Evolutionary conservation across 1,140 invertebrate species (phyloP), one percentile per base, ranked within the genome.

Genomic region (Drosophila melanica): DNA sequence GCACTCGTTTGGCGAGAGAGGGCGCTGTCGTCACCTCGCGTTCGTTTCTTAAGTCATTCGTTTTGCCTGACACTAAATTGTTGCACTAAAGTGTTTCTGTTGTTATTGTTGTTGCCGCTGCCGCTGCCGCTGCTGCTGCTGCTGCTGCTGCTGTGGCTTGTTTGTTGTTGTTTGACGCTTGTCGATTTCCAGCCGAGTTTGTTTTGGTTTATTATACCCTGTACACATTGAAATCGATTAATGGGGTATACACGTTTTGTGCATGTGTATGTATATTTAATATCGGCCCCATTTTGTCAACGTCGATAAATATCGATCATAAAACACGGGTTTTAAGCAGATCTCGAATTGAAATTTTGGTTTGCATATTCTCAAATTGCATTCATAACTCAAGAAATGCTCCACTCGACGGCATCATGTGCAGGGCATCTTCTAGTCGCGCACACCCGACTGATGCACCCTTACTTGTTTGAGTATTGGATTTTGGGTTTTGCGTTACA

Each of bases 11-110:
- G 14, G 1, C 50, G 50, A 27, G 55, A 75, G 79, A 72, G 75
- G 60, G 27, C 47, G 77, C 72, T 76, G 80, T 82, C 71, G 75
- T 82, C 66, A 81, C 50, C 73, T 58, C 84, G 79, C 80, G 84
- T 89, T 89, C 85, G 79, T 89, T 89, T 77, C 84, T 80, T 89
- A 89, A 89, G 85, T 89, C 84, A 75, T 89, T 89, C 84, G 79
- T 80, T 89, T 84, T 77, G 77, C 70, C 73, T 84, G 84, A 89
- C 84, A 89, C 84, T 87, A 87, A 89, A 87, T 64, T 87, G 84
- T 89, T 82, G 76, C 84, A 82, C 68, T 89, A 89, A 89, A 89
- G 85, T 89, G 84, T 89, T 89, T 81, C 60, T 73, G 68, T 78
- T 80, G 75, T 65, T 74, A 60, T 18, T 55, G 77, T 51, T 54